Percentiles rank a stretch among this genome's conserved stretches.
phyloP scores from a whole-genome alignment of 2,797 vertebrate species.

The Spea hammondii region DNA sequence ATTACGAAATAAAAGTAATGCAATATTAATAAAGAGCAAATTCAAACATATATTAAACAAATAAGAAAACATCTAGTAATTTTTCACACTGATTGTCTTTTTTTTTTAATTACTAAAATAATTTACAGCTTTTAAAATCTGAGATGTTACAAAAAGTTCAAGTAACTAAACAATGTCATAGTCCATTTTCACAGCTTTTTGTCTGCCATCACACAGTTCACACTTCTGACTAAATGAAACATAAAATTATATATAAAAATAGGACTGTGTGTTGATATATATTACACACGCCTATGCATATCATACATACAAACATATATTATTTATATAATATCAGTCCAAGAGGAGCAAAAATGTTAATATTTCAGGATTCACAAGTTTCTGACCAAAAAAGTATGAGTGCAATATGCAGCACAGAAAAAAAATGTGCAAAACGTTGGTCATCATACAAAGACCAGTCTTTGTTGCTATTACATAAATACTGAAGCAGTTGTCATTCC shows the following conservation, averaged over 20 bases:
- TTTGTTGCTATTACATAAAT: no score
- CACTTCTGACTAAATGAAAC: slow-evolving; percentile 77
- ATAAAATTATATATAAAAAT: slow-evolving; percentile 56
- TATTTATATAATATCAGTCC: no score
- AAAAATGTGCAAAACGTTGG: no score
- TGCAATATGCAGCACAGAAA: no score
- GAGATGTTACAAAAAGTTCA: slow-evolving; percentile 81
- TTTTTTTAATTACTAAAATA: slow-evolving; percentile 83
- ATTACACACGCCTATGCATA: no score
- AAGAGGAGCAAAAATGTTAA: no score
- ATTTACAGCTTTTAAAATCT: slow-evolving; percentile 67
- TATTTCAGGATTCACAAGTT: no score
- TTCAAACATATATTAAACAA: slow-evolving; percentile 74
- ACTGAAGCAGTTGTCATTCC: no score
- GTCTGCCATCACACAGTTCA: slow-evolving; percentile 77
- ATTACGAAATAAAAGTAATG: slow-evolving; percentile 82
- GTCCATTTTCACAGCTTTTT: slow-evolving; percentile 91
- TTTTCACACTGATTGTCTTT: slow-evolving; percentile 82
- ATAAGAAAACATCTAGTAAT: slow-evolving; percentile 84
- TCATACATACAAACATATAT: no score
- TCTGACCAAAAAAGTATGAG: no score
- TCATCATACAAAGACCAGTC: no score
- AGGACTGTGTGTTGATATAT: no score
- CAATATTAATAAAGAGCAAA: slow-evolving; percentile 77
- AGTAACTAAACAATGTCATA: slow-evolving; percentile 95